These are phyloP conservation scores for Helogale parvula DNA, from an alignment of 2,113 vertebrate species.

Conservation along the genomic window DNA sequence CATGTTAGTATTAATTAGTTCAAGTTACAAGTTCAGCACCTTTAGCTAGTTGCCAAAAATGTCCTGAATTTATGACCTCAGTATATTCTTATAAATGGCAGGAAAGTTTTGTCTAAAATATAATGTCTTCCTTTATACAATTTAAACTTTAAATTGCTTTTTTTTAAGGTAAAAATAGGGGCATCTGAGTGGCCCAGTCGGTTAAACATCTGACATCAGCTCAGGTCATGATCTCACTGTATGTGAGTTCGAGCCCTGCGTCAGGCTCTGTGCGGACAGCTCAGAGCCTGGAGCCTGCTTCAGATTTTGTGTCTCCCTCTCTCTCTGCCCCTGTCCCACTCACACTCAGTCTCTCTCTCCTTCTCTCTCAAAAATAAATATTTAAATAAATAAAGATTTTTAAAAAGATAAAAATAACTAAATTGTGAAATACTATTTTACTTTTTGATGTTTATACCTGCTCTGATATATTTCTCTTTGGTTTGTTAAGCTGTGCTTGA, in stretches of 20 bases:
- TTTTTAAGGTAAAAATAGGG: not conserved
- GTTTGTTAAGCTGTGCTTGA: conserved; percentile 92
- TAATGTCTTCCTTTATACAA: not conserved
- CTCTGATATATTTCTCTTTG: conserved; percentile 56
- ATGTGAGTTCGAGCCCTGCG: no score
- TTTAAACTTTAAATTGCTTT: conserved; percentile 49
- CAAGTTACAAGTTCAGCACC: conserved; percentile 32
- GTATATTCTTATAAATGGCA: not conserved
- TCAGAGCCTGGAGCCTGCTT: no score
- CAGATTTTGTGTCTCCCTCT: no score
- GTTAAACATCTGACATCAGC: no score
- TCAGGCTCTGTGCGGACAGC: no score
- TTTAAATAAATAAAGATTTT: no score
- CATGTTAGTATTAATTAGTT: not conserved
- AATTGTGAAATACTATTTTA: not conserved
- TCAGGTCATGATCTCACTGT: no score
- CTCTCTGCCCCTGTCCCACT: no score
- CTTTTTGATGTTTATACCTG: not conserved
- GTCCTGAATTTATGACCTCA: not conserved
- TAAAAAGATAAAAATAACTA: not conserved
- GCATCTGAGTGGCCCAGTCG: no score
- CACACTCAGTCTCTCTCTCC: no score
- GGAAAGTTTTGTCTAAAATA: conserved; percentile 39
- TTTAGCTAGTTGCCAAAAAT: not conserved
- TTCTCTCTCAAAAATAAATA: no score